Conservation (phyloP, 2,113 vertebrate species). For the Capra hircus region DNA sequence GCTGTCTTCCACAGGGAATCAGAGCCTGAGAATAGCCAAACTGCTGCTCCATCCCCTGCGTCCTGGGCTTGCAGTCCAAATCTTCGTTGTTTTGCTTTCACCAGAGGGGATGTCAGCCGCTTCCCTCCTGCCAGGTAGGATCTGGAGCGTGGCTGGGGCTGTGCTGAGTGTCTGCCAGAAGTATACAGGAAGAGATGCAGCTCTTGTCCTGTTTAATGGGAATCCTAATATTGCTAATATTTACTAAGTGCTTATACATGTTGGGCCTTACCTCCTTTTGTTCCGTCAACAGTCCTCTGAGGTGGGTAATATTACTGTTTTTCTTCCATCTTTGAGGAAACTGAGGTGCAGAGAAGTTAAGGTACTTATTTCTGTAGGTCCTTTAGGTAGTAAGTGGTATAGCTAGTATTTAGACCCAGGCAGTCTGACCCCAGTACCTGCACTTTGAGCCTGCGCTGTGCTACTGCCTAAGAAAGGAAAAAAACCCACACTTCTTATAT, state of each 20-base stretch:
- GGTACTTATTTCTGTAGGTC: background rate
- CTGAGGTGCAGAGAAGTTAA: background rate
- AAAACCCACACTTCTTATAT: background rate
- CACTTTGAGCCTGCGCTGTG: background rate
- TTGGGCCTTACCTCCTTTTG: background rate
- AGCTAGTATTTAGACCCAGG: background rate
- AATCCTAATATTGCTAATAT: background rate
- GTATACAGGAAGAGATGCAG: background rate
- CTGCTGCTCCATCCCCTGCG: background rate
- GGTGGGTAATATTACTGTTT: background rate
- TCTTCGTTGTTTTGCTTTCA: conserved; percentile 92
- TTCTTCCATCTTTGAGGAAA: conserved; percentile 39
- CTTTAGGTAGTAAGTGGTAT: background rate
- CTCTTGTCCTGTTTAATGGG: background rate
- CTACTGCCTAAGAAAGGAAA: background rate
- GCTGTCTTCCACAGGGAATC: background rate
- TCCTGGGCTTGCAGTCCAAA: conserved; percentile 73
- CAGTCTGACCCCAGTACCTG: background rate
- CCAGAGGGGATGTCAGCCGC: conserved; percentile 86
- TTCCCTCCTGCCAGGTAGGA: conserved; percentile 89
- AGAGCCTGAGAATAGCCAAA: conserved; percentile 4
- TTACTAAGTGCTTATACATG: background rate
- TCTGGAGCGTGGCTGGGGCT: background rate
- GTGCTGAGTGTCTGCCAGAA: background rate
- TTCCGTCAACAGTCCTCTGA: background rate